Percentiles rank a stretch among this genome's conserved stretches.
phyloP scores from a whole-genome alignment of 2,888 invertebrate species.

The Mamestra brassicae region DNA sequence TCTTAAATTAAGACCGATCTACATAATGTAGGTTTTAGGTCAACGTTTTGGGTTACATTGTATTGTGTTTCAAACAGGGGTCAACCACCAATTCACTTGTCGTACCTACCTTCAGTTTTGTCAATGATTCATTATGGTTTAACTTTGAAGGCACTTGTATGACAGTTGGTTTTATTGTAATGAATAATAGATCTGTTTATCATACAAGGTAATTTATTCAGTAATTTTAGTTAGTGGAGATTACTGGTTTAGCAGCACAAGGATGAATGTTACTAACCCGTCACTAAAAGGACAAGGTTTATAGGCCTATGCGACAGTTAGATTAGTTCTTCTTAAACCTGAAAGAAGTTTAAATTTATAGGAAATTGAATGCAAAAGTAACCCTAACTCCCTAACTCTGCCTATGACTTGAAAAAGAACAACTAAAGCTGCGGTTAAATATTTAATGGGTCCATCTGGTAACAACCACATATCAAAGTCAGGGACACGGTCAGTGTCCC shows the following conservation, averaged over 20 bases:
- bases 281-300: background rate
- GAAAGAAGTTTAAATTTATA: too few species aligned
- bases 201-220: background rate
- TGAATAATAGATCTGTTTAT: constrained; percentile 3
- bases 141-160: background rate
- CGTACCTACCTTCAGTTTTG: constrained; percentile 3
- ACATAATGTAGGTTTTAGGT: constrained; percentile 37
- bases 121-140: constrained; percentile 21
- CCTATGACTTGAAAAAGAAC: too few species aligned
- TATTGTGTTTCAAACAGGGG: constrained; percentile 44
- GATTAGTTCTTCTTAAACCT: too few species aligned
- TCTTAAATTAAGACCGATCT: constrained; percentile 30
- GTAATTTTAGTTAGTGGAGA: background rate
- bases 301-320: background rate
- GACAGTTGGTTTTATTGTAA: constrained; percentile 1
- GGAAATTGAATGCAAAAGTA: too few species aligned
- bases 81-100: constrained; percentile 26
- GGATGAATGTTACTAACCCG: background rate
- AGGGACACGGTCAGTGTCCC: too few species aligned
- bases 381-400: too few species aligned
- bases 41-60: constrained; percentile 37
- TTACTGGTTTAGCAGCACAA: background rate
- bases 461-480: too few species aligned
- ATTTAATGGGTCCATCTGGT: background rate
- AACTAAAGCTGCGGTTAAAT: background rate